These are phyloP conservation scores for Hyperoplus lanceolatus DNA, from an alignment of 2,797 vertebrate genomes.

Conservation along the genomic window DNA sequence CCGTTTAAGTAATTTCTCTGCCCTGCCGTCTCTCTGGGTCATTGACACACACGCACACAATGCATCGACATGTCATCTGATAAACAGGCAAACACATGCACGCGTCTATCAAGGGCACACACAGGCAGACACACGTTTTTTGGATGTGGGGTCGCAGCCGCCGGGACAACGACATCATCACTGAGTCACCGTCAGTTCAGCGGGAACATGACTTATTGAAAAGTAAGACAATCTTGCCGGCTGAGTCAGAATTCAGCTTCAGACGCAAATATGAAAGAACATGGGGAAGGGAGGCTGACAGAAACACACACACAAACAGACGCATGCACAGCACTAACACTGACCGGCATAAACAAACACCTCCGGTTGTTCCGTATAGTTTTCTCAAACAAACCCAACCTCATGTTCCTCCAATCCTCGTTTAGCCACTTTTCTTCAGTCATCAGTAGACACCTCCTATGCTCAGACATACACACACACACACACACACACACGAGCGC, in stretches of 20 bases:
- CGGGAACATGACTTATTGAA: slow-evolving; percentile 35
- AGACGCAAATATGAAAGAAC: slow-evolving; percentile 46
- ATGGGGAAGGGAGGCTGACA: slow-evolving; percentile 42
- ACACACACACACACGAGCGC: background rate
- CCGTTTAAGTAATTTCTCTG: slow-evolving; percentile 77
- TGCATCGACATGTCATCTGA: slow-evolving; percentile 50
- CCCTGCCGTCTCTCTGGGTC: slow-evolving; percentile 70
- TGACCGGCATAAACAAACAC: slow-evolving; percentile 70
- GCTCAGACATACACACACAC: slow-evolving; percentile 9
- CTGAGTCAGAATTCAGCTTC: slow-evolving; percentile 48
- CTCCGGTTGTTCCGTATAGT: slow-evolving; percentile 57
- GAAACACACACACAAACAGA: slow-evolving; percentile 60
- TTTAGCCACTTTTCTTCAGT: slow-evolving; percentile 36
- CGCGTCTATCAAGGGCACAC: slow-evolving; percentile 32
- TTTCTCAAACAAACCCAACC: slow-evolving; percentile 66
- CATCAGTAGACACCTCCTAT: slow-evolving; percentile 39
- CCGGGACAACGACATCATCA: slow-evolving; percentile 31
- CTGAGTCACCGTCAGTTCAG: slow-evolving; percentile 39
- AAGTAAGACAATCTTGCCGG: slow-evolving; percentile 27
- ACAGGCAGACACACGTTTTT: slow-evolving; percentile 20
- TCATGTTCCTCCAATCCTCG: slow-evolving; percentile 33
- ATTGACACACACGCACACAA: slow-evolving; percentile 57
- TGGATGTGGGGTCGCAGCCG: slow-evolving; percentile 52
- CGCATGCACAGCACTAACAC: slow-evolving; percentile 47
- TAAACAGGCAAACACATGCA: slow-evolving; percentile 64